Conservation (phyloP, 2,113 vertebrate genomes). For the Passerina amoena region DNA sequence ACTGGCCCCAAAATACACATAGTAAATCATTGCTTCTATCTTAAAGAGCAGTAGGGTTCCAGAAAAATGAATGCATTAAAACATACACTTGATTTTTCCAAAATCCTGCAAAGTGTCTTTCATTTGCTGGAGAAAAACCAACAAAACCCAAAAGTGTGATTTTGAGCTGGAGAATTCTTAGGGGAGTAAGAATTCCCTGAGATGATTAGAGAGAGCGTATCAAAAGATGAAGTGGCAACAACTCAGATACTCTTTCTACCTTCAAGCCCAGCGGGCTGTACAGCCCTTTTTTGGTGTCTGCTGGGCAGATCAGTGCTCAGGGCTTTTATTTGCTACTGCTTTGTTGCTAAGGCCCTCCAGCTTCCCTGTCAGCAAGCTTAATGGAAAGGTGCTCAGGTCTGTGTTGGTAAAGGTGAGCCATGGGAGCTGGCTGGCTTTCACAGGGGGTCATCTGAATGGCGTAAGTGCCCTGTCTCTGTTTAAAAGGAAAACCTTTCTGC, state of each 20-base stretch:
- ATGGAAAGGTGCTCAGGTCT: neutral
- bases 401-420: neutral
- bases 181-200: neutral
- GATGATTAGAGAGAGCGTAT: neutral
- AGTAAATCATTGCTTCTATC: neutral
- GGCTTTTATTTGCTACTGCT: neutral
- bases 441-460: rapidly evolving
- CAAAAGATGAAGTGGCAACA: neutral
- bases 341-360: neutral
- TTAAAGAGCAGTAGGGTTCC: neutral
- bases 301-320: neutral
- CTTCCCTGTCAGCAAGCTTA: neutral
- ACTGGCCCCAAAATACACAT: neutral
- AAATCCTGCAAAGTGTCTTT: neutral
- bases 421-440: neutral
- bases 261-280: neutral
- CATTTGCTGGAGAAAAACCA: neutral
- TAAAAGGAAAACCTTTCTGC: neutral
- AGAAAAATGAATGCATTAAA: neutral
- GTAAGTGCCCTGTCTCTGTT: neutral
- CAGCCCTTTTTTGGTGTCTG: neutral
- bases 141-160: neutral
- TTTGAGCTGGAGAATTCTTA: neutral
- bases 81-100: neutral
- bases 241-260: neutral